Evolutionary conservation across 1,140 invertebrate genomes (phyloP).

Genomic region (Zaprionus vittiger): DNA sequence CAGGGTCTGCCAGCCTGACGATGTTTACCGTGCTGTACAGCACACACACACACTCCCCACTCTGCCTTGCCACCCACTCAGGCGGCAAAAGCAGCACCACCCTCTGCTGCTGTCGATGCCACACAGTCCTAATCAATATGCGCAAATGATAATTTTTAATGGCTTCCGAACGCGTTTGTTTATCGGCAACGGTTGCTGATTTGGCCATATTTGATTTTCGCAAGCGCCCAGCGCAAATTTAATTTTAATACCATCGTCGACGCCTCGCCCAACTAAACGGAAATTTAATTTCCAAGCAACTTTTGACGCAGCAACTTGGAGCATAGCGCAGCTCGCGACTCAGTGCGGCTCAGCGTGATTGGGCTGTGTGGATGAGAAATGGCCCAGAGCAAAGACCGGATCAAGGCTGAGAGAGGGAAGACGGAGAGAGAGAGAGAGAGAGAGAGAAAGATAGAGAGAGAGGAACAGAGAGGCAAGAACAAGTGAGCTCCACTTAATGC

Average conservation of each 20-base stretch:
- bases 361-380: conserved; percentile 2
- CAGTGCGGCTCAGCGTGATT: conserved; percentile 7
- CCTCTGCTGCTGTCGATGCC: not conserved
- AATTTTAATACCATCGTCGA: conserved; percentile 67
- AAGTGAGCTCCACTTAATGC: conserved; percentile 45
- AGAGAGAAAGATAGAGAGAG: conserved; percentile 18
- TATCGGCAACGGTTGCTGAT: conserved; percentile 68
- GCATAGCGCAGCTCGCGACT: not conserved
- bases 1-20: conserved; percentile 45
- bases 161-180: conserved; percentile 78
- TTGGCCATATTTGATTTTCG: conserved; percentile 65
- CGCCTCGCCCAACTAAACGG: conserved; percentile 58
- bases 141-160: conserved; percentile 82
- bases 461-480: not conserved
- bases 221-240: conserved; percentile 63
- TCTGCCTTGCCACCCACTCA: not conserved
- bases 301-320: conserved; percentile 32
- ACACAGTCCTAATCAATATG: conserved; percentile 70
- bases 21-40: conserved; percentile 39
- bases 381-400: conserved; percentile 9
- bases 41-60: not conserved
- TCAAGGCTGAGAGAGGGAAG: conserved; percentile 9
- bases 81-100: not conserved
- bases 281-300: conserved; percentile 80
- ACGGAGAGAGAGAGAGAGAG: not conserved